Conservation (phyloP, 92 coral and sea anemone species). For the Phymanthus crucifer region DNA sequence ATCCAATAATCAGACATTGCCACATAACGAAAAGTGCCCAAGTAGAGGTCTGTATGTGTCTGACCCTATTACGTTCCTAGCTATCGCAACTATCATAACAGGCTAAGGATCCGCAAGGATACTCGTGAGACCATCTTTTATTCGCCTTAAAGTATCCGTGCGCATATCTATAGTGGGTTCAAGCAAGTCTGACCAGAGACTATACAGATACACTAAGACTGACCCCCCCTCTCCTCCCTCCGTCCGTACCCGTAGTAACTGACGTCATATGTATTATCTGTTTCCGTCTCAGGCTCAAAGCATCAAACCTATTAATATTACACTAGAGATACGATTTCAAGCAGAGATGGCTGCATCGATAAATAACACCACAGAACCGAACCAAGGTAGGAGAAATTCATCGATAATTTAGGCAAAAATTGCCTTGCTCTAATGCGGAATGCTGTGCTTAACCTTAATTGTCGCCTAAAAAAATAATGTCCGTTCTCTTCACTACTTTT, state of each 20-base stretch:
- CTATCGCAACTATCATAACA: too few species aligned
- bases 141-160: too few species aligned
- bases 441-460: neutral
- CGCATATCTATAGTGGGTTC: too few species aligned
- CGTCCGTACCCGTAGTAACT: neutral
- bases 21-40: too few species aligned
- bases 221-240: too few species aligned
- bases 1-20: too few species aligned
- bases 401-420: neutral
- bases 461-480: neutral
- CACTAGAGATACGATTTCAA: neutral
- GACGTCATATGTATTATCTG: conserved; percentile 2
- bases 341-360: neutral
- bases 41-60: too few species aligned
- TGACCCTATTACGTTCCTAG: too few species aligned
- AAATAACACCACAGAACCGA: neutral
- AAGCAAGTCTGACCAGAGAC: too few species aligned
- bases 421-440: neutral
- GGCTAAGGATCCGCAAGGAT: too few species aligned
- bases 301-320: neutral
- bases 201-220: too few species aligned
- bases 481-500: neutral
- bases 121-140: too few species aligned
- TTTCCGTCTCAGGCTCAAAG: neutral
- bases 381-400: neutral